Evolutionary conservation across 2,113 vertebrate species (phyloP).

Genomic region (Neolamprologus ventralis): DNA sequence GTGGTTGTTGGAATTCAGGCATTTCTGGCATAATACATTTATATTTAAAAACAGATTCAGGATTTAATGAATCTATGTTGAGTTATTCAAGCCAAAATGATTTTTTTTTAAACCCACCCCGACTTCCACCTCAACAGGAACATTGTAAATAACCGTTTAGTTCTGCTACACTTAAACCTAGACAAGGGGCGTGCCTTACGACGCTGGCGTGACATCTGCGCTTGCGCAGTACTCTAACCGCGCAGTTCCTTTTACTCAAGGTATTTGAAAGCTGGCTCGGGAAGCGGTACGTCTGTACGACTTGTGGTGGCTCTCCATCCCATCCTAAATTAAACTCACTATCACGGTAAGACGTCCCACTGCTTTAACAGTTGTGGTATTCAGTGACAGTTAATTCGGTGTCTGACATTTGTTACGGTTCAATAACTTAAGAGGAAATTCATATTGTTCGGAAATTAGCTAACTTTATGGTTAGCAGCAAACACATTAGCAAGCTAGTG

Average conservation of each 20-base stretch:
- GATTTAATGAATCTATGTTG: background rate
- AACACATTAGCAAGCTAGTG: conserved; percentile 39
- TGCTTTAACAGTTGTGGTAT: background rate
- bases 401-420: background rate
- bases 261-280: conserved; percentile 58
- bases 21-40: background rate
- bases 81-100: background rate
- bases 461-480: conserved; percentile 31
- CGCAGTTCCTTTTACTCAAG: conserved; percentile 55
- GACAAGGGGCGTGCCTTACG: conserved; percentile 8
- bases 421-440: background rate
- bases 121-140: background rate
- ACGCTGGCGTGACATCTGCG: conserved; percentile 2
- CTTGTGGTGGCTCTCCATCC: background rate
- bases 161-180: background rate
- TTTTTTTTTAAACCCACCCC: background rate
- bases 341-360: conserved; percentile 19
- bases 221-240: conserved; percentile 53
- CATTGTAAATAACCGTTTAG: background rate
- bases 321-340: background rate
- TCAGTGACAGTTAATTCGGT: background rate
- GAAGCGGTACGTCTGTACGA: background rate
- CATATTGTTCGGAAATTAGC: background rate
- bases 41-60: background rate
- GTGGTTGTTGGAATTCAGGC: background rate